phyloP scores from a whole-genome alignment of 2,113 vertebrate genomes.

The Leptocoma aspasia region DNA sequence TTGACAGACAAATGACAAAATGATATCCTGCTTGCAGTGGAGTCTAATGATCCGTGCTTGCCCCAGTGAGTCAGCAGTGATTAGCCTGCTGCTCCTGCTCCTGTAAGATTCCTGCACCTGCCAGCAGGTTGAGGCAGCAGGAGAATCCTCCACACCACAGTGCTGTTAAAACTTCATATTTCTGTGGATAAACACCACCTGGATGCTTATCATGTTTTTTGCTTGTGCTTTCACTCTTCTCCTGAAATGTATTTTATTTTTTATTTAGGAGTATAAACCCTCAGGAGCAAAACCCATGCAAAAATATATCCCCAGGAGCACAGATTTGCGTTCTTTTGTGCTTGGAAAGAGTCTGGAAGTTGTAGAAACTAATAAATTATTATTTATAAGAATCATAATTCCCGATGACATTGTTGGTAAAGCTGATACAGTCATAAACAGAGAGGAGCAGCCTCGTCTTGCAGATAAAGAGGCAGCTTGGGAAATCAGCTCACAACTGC shows the following conservation, averaged over 20 bases:
- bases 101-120: background rate
- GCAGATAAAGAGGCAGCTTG: background rate
- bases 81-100: background rate
- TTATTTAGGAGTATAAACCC: background rate
- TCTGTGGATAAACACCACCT: background rate
- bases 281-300: background rate
- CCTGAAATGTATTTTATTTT: background rate
- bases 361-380: background rate
- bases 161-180: background rate
- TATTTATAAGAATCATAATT: constrained; percentile 8
- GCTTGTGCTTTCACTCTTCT: background rate
- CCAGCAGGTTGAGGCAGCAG: background rate
- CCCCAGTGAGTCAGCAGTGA: background rate
- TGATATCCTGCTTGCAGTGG: background rate
- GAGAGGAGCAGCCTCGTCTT: background rate
- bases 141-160: background rate
- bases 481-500: background rate
- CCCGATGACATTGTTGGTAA: background rate
- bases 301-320: background rate
- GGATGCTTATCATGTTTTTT: background rate
- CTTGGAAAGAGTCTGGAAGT: background rate
- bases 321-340: background rate
- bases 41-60: background rate
- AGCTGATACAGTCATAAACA: background rate
- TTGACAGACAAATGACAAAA: constrained; percentile 9